Conservation (phyloP, 2,888 invertebrate genomes). For the Trissoscelio sp. region DNA sequence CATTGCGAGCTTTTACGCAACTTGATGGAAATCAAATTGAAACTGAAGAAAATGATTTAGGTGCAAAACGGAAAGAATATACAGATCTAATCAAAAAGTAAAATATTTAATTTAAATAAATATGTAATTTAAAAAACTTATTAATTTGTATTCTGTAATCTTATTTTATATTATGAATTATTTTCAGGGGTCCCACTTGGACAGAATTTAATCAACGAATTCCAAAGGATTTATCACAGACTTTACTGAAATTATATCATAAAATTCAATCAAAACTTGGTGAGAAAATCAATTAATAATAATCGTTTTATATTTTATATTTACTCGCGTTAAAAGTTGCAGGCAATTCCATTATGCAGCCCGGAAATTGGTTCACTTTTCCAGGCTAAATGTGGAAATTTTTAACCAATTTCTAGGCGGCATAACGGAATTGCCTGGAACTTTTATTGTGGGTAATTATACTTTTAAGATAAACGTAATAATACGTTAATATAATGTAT, state of each 20-base stretch:
- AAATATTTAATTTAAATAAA: constrained; percentile 35
- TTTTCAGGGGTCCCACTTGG: constrained; percentile 84
- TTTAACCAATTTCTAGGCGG: too few species aligned
- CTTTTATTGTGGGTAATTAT: too few species aligned
- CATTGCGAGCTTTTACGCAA: constrained; percentile 87
- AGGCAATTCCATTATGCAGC: too few species aligned
- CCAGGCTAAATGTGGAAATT: too few species aligned
- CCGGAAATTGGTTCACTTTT: too few species aligned
- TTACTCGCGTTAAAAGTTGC: too few species aligned
- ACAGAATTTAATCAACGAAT: constrained; percentile 84
- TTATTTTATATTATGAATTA: background rate
- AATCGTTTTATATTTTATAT: background rate
- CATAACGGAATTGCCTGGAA: too few species aligned
- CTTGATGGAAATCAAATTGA: constrained; percentile 72
- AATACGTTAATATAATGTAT: too few species aligned
- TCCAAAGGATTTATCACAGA: constrained; percentile 79
- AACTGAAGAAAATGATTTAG: constrained; percentile 78
- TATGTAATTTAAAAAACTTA: background rate
- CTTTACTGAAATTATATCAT: constrained; percentile 81
- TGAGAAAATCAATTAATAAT: constrained; percentile 55
- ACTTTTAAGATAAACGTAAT: too few species aligned
- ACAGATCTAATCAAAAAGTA: constrained; percentile 82
- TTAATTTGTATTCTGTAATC: background rate
- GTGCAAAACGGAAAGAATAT: constrained; percentile 81
- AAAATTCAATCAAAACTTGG: constrained; percentile 77